Base-by-base conservation (phyloP, 1,140 invertebrate genomes). In the Goniozus legneri region DNA sequence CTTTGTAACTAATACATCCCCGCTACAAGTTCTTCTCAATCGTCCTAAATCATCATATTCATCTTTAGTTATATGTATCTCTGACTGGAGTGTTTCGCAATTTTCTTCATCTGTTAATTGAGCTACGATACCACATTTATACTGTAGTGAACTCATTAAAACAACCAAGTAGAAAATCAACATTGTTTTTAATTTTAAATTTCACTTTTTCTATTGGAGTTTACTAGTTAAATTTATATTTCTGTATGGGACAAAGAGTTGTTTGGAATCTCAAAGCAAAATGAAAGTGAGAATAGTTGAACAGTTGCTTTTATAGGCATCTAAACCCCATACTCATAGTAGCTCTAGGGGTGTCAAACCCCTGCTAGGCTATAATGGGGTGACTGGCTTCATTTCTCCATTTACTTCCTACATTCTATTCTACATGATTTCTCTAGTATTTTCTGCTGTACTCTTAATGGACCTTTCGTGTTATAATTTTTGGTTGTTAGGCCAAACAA, bases 1-100 rank as follows among this genome's bases (percentile, higher is more conserved):
- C 75, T 93, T 95, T 60, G 88, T 92, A 0, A 91, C 88, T 16
- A 79, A 82, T 13, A 95, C 80, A 69, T 92, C 90, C 10, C 87
- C 90, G 67, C 88, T 91, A 64, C 92, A 95, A 4, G 88, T 91
- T 63, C 91, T 79, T 55, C 85, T 80, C 55, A 94, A 74, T 48
- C 85, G 72, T 16, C 89, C 91, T 64, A 84, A 73, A 50, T 92
- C 88, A 55, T 91, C 88, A 59, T 87, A 93, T 67, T 94, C 91
- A 77, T 95, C 92, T 80, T 91, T 91, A 35, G 84, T 85, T 46
- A 91, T 78, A 63, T 89, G 87, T 47, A 91, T 82, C 60, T 88
- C 84, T 2, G 87, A 88, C 27, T 86, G 85, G 6, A 91, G 68
- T 6, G 87, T 90, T 69, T 90, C 88, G 66, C 88, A 62, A 20